phyloP scores from a whole-genome alignment of 1,140 invertebrate species.

The Caerostris extrusa region DNA sequence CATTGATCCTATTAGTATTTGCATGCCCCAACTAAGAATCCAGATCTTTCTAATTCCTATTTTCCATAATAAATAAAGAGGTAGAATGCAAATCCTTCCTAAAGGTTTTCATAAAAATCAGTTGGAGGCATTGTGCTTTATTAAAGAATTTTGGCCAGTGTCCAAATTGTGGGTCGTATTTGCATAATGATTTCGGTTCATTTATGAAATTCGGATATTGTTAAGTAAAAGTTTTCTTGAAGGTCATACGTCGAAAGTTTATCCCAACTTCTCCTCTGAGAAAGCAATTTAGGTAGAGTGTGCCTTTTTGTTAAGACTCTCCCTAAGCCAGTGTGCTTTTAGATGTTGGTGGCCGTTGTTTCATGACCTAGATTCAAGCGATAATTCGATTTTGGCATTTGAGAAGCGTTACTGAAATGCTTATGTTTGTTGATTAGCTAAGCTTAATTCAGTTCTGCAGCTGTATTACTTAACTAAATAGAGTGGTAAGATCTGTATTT shows the following conservation, averaged over 20 bases:
- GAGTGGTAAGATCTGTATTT: no score
- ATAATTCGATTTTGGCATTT: no score
- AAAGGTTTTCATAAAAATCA: neutral
- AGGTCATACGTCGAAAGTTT: neutral
- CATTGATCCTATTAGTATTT: neutral
- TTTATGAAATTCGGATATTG: neutral
- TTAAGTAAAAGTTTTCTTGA: neutral
- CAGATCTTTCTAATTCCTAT: neutral
- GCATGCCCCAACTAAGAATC: neutral
- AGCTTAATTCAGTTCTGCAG: no score
- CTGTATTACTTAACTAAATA: no score
- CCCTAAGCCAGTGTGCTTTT: neutral
- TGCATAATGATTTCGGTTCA: neutral
- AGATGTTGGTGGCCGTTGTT: no score
- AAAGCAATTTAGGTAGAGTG: neutral
- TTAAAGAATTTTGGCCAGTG: neutral
- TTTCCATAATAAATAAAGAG: neutral
- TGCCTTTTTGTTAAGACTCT: neutral
- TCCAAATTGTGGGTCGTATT: neutral
- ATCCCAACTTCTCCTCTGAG: neutral
- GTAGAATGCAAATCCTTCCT: neutral
- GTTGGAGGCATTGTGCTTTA: neutral
- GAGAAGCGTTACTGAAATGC: no score
- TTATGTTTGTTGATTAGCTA: no score
- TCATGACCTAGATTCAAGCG: no score